phyloP scores from a whole-genome alignment of 2,888 invertebrate genomes.

The Ophion obscuratus region DNA sequence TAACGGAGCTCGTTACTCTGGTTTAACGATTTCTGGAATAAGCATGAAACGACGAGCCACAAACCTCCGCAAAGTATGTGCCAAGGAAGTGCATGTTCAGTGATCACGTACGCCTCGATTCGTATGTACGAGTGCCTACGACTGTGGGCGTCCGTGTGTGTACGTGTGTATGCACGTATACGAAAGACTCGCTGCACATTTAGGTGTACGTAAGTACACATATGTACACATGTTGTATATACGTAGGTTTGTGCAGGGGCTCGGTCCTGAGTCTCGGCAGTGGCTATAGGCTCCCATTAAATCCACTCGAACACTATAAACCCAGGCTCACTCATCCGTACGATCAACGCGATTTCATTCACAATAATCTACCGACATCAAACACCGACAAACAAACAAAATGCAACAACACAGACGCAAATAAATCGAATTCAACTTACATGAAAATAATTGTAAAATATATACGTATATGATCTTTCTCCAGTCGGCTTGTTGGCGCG shows the following conservation, averaged over 20 bases:
- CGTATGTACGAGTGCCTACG: not conserved
- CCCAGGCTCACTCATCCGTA: not conserved
- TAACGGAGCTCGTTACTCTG: slow-evolving; percentile 9
- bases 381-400: slow-evolving; percentile 2
- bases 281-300: slow-evolving; percentile 2
- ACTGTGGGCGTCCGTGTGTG: not conserved
- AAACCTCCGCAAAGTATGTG: slow-evolving; percentile 21
- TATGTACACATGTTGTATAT: slow-evolving; percentile 12
- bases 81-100: slow-evolving; percentile 3
- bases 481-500: slow-evolving; percentile 78
- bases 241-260: slow-evolving; percentile 47
- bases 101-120: not conserved
- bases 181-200: not conserved
- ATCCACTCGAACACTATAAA: slow-evolving; percentile 13
- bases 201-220: not conserved
- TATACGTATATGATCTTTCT: slow-evolving; percentile 81
- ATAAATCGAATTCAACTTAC: slow-evolving; percentile 75
- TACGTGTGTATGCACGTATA: slow-evolving; percentile 7
- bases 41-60: slow-evolving; percentile 27
- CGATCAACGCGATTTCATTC: not conserved
- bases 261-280: slow-evolving; percentile 39
- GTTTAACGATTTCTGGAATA: slow-evolving; percentile 44
- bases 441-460: slow-evolving; percentile 82
- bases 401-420: slow-evolving; percentile 5
- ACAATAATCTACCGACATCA: slow-evolving; percentile 17